These are phyloP conservation scores for Tenebrosternarchus preto DNA, from an alignment of 2,113 vertebrate genomes.

Conservation along the genomic window DNA sequence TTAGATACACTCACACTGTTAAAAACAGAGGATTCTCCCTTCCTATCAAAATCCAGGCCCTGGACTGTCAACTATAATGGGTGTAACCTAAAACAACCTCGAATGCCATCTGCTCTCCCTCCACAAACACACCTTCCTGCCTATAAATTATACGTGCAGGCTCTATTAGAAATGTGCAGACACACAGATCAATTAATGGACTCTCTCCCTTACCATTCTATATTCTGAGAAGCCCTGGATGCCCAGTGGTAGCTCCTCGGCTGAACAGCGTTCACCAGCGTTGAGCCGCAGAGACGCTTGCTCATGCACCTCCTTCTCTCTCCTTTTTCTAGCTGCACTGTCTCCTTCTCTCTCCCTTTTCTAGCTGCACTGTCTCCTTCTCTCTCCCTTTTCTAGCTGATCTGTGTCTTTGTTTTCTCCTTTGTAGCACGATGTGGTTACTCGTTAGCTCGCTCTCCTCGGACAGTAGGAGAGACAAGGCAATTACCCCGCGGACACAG, in stretches of 20 bases:
- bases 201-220: not conserved
- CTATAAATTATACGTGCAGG: not conserved
- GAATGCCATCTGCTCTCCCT: not conserved
- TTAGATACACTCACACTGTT: not conserved
- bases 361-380: not conserved
- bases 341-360: not conserved
- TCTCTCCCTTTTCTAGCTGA: not conserved
- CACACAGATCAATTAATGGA: slow-evolving; percentile 32
- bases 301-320: slow-evolving; percentile 2
- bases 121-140: not conserved
- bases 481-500: slow-evolving; percentile 64
- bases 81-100: not conserved
- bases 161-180: slow-evolving; percentile 5
- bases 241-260: not conserved
- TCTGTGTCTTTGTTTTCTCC: not conserved
- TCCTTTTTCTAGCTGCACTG: slow-evolving; percentile 1
- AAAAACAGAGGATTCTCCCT: not conserved
- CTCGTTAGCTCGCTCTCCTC: not conserved
- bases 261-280: not conserved
- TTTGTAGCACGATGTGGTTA: slow-evolving; percentile 8
- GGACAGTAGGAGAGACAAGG: slow-evolving; percentile 60
- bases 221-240: not conserved
- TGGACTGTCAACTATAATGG: not conserved
- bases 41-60: not conserved
- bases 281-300: not conserved